Percentiles rank a stretch among this genome's conserved stretches.
These are phyloP conservation scores for Trematocara macrostoma DNA, from an alignment of 2,113 vertebrate genomes.

Conservation along the genomic window DNA sequence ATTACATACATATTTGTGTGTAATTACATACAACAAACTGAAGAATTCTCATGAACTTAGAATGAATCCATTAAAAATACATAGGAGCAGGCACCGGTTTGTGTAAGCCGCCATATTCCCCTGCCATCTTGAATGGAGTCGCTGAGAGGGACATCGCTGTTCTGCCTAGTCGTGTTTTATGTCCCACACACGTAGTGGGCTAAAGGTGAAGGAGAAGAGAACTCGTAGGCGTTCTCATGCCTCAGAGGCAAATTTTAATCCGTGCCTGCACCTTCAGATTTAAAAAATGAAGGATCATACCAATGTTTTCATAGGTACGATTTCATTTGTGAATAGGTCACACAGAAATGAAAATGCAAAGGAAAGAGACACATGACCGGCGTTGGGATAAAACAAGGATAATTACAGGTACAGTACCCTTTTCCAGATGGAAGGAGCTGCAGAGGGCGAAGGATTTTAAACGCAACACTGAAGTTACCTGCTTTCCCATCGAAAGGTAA, in stretches of 20 bases:
- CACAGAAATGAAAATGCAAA: not conserved
- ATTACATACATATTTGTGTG: not conserved
- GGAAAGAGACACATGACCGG: not conserved
- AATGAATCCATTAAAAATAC: not conserved
- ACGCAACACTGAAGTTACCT: not conserved
- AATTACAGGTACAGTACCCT: not conserved
- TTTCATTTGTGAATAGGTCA: not conserved
- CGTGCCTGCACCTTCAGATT: not conserved
- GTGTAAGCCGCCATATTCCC: not conserved
- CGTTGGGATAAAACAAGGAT: not conserved
- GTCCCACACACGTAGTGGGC: not conserved
- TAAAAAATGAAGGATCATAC: not conserved
- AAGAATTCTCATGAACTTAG: not conserved
- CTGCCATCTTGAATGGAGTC: not conserved
- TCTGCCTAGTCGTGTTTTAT: not conserved
- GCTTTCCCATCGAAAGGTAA: not conserved
- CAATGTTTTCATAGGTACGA: rapidly evolving
- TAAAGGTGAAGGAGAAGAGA: not conserved
- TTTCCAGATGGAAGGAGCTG: not conserved
- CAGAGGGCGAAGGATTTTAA: not conserved
- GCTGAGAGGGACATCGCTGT: not conserved
- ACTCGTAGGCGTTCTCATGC: not conserved
- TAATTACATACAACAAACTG: not conserved
- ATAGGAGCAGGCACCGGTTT: not conserved
- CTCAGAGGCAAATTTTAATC: not conserved